Evolutionary conservation across 2,888 invertebrate genomes (phyloP).

Genomic region (Periphyllus acericola): DNA sequence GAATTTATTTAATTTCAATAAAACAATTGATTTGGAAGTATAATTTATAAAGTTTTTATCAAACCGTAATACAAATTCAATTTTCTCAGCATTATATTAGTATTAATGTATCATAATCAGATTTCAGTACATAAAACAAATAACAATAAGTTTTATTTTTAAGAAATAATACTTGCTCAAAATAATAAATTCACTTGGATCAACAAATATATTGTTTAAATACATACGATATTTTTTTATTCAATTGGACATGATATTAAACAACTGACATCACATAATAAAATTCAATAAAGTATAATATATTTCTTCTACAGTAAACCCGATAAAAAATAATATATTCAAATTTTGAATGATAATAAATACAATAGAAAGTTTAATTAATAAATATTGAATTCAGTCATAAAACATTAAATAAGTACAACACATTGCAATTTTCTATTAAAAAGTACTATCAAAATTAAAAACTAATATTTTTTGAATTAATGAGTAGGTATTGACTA

Average conservation of each 20-base stretch:
- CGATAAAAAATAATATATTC: conserved; percentile 20
- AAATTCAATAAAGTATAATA: conserved; percentile 8
- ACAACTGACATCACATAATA: background rate
- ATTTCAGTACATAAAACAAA: too few relatives aligned
- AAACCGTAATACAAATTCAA: too few relatives aligned
- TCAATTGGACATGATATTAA: background rate
- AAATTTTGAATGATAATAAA: conserved; percentile 28
- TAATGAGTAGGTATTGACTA: background rate
- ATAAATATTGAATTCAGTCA: conserved; percentile 43
- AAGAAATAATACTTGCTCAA: too few relatives aligned
- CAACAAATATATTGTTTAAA: too few relatives aligned
- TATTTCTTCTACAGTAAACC: conserved; percentile 12
- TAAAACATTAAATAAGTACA: conserved; percentile 29
- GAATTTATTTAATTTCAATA: too few relatives aligned
- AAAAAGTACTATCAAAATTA: background rate
- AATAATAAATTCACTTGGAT: too few relatives aligned
- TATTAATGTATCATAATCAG: too few relatives aligned
- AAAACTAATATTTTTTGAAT: background rate
- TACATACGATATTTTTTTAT: background rate
- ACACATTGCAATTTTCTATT: background rate
- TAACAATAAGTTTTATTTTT: too few relatives aligned
- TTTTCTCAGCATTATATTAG: too few relatives aligned
- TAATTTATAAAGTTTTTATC: too few relatives aligned
- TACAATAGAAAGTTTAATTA: background rate
- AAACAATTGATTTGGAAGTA: too few relatives aligned